Evolutionary conservation across 2,797 vertebrate genomes (phyloP), one percentile per base, ranked within the genome.

Genomic region (Sebastes hubbsi): DNA sequence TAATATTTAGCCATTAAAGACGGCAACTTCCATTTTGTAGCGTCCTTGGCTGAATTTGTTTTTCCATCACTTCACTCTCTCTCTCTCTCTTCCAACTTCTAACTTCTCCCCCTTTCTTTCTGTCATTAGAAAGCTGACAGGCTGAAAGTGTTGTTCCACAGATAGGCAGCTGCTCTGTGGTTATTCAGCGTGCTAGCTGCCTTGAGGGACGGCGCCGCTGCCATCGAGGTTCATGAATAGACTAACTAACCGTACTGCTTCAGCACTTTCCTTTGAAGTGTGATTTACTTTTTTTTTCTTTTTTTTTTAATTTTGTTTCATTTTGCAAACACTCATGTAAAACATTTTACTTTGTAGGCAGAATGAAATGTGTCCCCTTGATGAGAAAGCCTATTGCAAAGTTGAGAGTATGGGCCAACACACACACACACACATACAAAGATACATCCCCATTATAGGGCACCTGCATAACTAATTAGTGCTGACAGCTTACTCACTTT

Each of bases 401-500:
- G 32, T 66, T 76, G 54, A 82, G 66, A 56, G 46, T 74, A 56
- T 56, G 16, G 27, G 38, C 34, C 30, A 38, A 68, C 29, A 46
- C 42, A 25, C 25, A 25, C 3, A 46, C 68, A 67, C 46, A 61
- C 32, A 36, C 2, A 55, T 80, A 89, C 83, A 83, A 60, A 82
- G 46, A 49, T 49, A 49, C 9, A 16, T 54, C 38, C 78, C 60
- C 78, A 89, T 91, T 84, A 83, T 64, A 85, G 79, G 66, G 75
- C 75, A 90, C 87, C 87, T 92, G 90, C 82, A 89, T 90, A 83
- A 77, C 87, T 87, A 93, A 92, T 92, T 89, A 89, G 66, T 86
- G 77, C 85, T 89, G 90, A 90, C 89, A 90, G 86, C 87, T 88
- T 76, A 65, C 83, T 72, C 70, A 63, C 64, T 71, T 54, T 22